Base-by-base conservation (phyloP, 1,140 invertebrate species). In the Megathymus violae region DNA sequence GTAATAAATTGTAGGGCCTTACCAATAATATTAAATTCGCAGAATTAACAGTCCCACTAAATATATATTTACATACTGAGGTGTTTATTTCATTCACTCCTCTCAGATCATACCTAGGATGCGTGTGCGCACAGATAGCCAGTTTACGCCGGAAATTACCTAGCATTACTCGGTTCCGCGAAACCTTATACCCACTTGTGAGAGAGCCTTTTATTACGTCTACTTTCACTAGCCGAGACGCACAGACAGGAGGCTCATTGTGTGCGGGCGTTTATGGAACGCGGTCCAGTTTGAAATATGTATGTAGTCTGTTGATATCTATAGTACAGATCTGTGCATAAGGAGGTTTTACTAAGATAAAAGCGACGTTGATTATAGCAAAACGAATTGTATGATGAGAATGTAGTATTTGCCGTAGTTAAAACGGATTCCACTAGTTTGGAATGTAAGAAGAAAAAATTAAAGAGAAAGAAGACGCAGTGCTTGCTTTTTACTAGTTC, bases 221-320 rank as follows among this genome's bases (percentile, higher is more conserved):
- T 16, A 58, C 52, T 58, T 58, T 58, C 54, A 58, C 54, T 58
- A 58, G 22, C 27, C 41, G 27, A 58, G 54, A 58, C 34, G 54
- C 41, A 58, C 25, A 17, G 54, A 46, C 54, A 34, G 43, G 34
- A 27, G 41, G 4, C 43, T 22, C 22, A 46, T 59, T 52, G 50
- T 59, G 15, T 38, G 15, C 54, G 11, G 14, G n/a, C 54, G 43
- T 22, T 59, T 59, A 6, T 58, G 13, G 54, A 59, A 19, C 54
- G 54, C 31, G 43, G 5, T 36, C 31, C 38, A 59, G 6, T 17
- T 44, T 34, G 4, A 31, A 31, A 31, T n/a, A n/a, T n/a, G n/a
- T 31, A 31, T 31, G 4, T 31, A 22, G 27, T 31, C 27, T 31
- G 27, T 31, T 7, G 19, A 22, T 22, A 3, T 5, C 19, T 22